Evolutionary conservation across 2,888 invertebrate genomes (phyloP).

Genomic region (Andrena chrysosceles): DNA sequence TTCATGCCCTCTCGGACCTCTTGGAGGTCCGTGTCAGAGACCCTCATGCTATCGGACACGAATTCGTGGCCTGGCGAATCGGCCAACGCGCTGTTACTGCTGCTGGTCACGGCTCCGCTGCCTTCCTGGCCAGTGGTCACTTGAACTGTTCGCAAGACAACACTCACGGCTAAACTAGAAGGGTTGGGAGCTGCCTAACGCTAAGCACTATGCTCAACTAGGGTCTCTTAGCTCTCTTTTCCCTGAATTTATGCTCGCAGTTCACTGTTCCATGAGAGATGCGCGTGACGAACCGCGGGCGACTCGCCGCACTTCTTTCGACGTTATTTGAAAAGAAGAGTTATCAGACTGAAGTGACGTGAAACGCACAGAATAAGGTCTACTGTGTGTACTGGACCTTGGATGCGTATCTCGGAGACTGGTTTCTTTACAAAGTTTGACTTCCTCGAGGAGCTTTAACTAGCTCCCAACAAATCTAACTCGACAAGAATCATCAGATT

Average conservation of each 20-base stretch:
- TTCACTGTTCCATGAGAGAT: not conserved
- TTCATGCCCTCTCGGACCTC: slow-evolving; percentile 92
- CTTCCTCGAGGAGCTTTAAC: not conserved
- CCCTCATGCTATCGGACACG: slow-evolving; percentile 91
- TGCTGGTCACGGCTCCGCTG: slow-evolving; percentile 52
- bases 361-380: not conserved
- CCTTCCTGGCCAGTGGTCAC: slow-evolving; percentile 74
- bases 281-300: not conserved
- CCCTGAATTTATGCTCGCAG: not conserved
- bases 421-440: not conserved
- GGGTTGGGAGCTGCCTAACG: slow-evolving; percentile 56
- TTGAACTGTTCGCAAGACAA: slow-evolving; percentile 80
- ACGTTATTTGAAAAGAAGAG: not conserved
- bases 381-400: not conserved
- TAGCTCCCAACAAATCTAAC: not conserved
- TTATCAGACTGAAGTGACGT: not conserved
- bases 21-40: slow-evolving; percentile 88
- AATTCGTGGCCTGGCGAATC: slow-evolving; percentile 88
- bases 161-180: slow-evolving; percentile 79
- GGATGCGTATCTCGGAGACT: not conserved
- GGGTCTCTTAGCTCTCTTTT: not conserved
- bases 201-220: slow-evolving; percentile 24
- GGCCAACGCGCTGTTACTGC: slow-evolving; percentile 64
- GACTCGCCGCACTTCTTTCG: slow-evolving; percentile 23
- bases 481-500: slow-evolving; percentile 15